phyloP scores from a whole-genome alignment of 1,140 invertebrate genomes.

The Mercenaria mercenaria region DNA sequence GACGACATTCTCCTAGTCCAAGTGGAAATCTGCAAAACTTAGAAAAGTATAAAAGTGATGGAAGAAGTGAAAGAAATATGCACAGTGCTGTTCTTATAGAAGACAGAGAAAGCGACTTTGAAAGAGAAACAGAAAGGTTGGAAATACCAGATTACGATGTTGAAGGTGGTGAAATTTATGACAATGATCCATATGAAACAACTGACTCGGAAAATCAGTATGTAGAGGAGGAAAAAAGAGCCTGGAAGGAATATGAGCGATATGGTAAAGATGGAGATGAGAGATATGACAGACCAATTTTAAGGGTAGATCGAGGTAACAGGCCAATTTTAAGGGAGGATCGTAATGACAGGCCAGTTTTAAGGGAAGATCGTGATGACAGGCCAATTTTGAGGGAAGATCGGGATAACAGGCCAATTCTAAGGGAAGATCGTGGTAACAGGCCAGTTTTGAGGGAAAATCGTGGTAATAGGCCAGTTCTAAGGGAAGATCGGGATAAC shows the following conservation, averaged over 20 bases:
- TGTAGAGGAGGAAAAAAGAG: not conserved
- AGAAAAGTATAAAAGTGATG: not conserved
- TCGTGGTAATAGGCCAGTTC: no score
- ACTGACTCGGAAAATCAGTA: not conserved
- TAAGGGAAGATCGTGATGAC: not conserved
- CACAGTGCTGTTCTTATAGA: not conserved
- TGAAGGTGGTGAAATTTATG: slow-evolving; percentile 9
- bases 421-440: no score
- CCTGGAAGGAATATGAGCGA: not conserved
- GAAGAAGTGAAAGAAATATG: not conserved
- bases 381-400: not conserved
- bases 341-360: no score
- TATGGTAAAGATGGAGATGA: no score
- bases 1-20: no score
- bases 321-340: no score
- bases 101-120: not conserved
- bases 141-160: not conserved
- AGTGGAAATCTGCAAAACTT: not conserved
- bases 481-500: no score
- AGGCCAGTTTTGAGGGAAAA: no score
- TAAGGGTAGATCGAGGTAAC: not conserved
- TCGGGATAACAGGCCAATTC: no score
- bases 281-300: no score
- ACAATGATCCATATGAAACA: not conserved
- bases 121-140: not conserved